Evolutionary conservation across 1,140 invertebrate species (phyloP).

Genomic region (Schmidtea mediterranea): DNA sequence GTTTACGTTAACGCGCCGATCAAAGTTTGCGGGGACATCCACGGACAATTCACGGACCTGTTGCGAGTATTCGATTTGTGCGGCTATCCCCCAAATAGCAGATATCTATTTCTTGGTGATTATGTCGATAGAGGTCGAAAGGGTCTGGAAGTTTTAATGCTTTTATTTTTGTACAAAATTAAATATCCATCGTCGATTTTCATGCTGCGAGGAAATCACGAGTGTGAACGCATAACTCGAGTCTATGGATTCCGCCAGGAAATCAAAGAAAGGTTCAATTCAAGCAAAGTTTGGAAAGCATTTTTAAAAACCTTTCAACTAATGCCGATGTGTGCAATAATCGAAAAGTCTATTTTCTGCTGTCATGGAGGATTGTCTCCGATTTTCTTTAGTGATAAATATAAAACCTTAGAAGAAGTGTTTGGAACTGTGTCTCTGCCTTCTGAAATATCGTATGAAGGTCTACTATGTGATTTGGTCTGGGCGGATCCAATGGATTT

Average conservation of each 20-base stretch:
- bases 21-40: slow-evolving; percentile 95
- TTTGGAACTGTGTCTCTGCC: too few species aligned
- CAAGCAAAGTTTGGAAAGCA: slow-evolving; percentile 87
- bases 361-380: slow-evolving; percentile 92
- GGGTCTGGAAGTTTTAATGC: slow-evolving; percentile 90
- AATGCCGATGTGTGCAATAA: slow-evolving; percentile 79
- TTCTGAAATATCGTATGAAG: too few species aligned
- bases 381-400: too few species aligned
- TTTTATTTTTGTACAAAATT: slow-evolving; percentile 88
- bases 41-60: slow-evolving; percentile 96
- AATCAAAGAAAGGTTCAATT: slow-evolving; percentile 93
- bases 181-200: slow-evolving; percentile 94
- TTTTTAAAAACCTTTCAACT: slow-evolving; percentile 93
- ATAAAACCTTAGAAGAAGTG: too few species aligned
- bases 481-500: neutral
- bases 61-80: slow-evolving; percentile 99
- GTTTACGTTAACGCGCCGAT: slow-evolving; percentile 87
- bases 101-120: slow-evolving; percentile 98
- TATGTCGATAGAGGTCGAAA: slow-evolving; percentile 99
- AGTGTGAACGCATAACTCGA: slow-evolving; percentile 95
- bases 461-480: neutral
- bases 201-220: slow-evolving; percentile 90
- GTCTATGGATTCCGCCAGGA: slow-evolving; percentile 95
- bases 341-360: slow-evolving; percentile 73
- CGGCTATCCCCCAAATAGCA: slow-evolving; percentile 89